Evolutionary conservation across 1,140 invertebrate genomes (phyloP).

Genomic region (Drosophila trapezifrons): DNA sequence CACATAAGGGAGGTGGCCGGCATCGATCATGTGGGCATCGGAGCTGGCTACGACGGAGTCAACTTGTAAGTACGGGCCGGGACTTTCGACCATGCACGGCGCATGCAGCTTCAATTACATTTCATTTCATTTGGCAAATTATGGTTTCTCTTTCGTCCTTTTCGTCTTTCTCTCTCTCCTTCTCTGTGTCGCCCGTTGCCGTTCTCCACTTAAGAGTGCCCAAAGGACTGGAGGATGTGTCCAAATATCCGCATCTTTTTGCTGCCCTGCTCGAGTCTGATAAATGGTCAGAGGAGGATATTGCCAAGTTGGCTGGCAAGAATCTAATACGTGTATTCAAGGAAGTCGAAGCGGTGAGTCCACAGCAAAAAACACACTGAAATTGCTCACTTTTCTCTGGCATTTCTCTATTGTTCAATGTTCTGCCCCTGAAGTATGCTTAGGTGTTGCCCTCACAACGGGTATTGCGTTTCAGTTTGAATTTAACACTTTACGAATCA

Average conservation of each 20-base stretch:
- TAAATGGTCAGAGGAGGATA: slow-evolving; percentile 89
- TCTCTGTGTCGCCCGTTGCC: not conserved
- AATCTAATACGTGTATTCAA: slow-evolving; percentile 91
- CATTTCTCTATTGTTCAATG: slow-evolving; percentile 58
- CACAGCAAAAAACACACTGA: slow-evolving; percentile 35
- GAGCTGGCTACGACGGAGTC: slow-evolving; percentile 93
- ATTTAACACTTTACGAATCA: not conserved
- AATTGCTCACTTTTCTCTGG: slow-evolving; percentile 49
- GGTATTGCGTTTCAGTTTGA: not conserved
- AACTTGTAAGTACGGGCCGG: slow-evolving; percentile 88
- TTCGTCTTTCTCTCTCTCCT: not conserved
- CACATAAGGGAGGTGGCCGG: slow-evolving; percentile 92
- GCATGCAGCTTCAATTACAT: slow-evolving; percentile 25
- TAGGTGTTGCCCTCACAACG: slow-evolving; percentile 16
- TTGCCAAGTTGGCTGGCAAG: slow-evolving; percentile 90
- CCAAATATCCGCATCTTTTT: slow-evolving; percentile 91
- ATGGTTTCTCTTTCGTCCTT: slow-evolving; percentile 12
- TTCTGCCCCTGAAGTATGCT: slow-evolving; percentile 18
- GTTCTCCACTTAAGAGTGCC: slow-evolving; percentile 86
- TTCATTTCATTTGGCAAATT: slow-evolving; percentile 46
- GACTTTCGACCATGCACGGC: slow-evolving; percentile 5
- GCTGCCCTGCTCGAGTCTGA: slow-evolving; percentile 88
- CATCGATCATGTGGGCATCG: slow-evolving; percentile 93
- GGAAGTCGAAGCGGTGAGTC: slow-evolving; percentile 89
- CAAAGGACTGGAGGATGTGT: slow-evolving; percentile 92